Conservation (phyloP, 2,888 invertebrate genomes). For the Brachyptera risi region DNA sequence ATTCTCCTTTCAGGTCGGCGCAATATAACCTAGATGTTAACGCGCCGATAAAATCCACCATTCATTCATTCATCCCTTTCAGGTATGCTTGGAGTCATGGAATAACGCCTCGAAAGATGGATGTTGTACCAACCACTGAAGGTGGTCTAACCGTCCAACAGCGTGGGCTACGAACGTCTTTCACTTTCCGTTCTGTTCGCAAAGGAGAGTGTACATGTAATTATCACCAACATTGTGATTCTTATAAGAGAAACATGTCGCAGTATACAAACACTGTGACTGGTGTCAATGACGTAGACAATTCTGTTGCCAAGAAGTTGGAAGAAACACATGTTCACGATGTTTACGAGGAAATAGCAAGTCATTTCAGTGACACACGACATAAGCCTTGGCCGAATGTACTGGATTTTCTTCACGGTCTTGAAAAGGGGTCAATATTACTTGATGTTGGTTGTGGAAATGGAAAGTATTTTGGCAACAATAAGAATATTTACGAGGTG, state of each 20-base stretch:
- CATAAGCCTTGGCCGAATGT: conserved; percentile 95
- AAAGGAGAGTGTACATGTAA: conserved; percentile 58
- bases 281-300: conserved; percentile 39
- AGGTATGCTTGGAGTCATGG: conserved; percentile 84
- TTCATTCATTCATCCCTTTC: too few species aligned
- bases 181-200: conserved; percentile 74
- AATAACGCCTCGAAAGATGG: conserved; percentile 78
- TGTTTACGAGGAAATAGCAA: conserved; percentile 91
- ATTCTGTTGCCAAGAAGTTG: conserved; percentile 56
- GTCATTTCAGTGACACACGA: conserved; percentile 91
- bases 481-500: conserved; percentile 59
- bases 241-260: conserved; percentile 38
- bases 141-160: conserved; percentile 53
- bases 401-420: conserved; percentile 65
- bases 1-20: too few species aligned
- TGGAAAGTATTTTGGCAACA: conserved; percentile 85
- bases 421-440: conserved; percentile 65
- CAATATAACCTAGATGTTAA: too few species aligned
- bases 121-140: conserved; percentile 56
- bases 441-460: conserved; percentile 97
- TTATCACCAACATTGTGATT: conserved; percentile 66
- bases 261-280: conserved; percentile 32
- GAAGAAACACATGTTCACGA: conserved; percentile 76
- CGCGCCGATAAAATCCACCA: too few species aligned
- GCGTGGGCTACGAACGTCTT: conserved; percentile 66